A percentile compares a stretch with the other conserved stretches of the same genome.
phyloP scores from a whole-genome alignment of 2,113 vertebrate genomes.

The Potamarius usumacintae region DNA sequence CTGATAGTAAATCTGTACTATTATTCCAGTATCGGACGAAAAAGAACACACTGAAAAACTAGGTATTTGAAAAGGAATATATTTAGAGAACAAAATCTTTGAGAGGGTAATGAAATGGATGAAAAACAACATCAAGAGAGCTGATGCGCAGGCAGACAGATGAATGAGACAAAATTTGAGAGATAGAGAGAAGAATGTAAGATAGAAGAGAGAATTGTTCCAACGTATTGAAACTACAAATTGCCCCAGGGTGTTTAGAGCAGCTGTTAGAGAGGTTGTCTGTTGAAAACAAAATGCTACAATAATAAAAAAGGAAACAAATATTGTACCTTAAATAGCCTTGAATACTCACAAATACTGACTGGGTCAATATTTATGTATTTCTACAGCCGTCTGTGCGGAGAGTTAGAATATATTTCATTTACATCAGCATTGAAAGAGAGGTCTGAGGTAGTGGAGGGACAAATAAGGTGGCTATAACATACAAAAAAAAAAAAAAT shows the following conservation, averaged over 20 bases:
- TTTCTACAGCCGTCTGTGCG: background rate
- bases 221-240: background rate
- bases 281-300: background rate
- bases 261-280: background rate
- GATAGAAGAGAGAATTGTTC: background rate
- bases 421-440: background rate
- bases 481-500: background rate
- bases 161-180: background rate
- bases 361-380: background rate
- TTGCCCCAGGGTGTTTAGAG: background rate
- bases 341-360: background rate
- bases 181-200: background rate
- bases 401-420: background rate
- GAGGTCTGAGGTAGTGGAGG: background rate
- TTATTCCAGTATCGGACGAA: background rate
- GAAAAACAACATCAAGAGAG: background rate
- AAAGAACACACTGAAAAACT: background rate
- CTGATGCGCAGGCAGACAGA: background rate
- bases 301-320: background rate
- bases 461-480: background rate
- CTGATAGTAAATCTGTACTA: background rate
- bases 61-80: background rate
- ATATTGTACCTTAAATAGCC: slow-evolving; percentile 6
- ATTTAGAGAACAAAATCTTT: background rate
- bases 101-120: background rate